A percentile compares a stretch with the other conserved stretches of the same genome.
Evolutionary conservation across 2,113 vertebrate genomes (phyloP).

Genomic region (human (Homo sapiens)): GRCh38 chr4:178037501-178038000

Average conservation of each 20-base stretch:
- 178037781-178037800: background rate
- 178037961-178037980: no score
- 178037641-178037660: background rate
- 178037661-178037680: background rate
- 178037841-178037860: background rate
- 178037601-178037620: background rate
- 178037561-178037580: background rate
- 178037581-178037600: background rate
- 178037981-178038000: background rate
- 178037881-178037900: background rate
- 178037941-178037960: background rate
- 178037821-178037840: background rate
- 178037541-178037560: background rate
- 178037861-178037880: background rate
- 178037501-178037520: background rate
- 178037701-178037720: background rate
- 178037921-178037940: background rate
- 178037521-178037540: background rate
- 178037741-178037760: background rate
- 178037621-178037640: background rate
- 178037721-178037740: background rate
- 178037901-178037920: background rate
- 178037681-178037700: background rate
- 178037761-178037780: background rate
- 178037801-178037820: background rate